Evolutionary conservation across 2,888 invertebrate species (phyloP), one percentile per base, ranked within the genome.

Genomic region (Augiades crinisus): DNA sequence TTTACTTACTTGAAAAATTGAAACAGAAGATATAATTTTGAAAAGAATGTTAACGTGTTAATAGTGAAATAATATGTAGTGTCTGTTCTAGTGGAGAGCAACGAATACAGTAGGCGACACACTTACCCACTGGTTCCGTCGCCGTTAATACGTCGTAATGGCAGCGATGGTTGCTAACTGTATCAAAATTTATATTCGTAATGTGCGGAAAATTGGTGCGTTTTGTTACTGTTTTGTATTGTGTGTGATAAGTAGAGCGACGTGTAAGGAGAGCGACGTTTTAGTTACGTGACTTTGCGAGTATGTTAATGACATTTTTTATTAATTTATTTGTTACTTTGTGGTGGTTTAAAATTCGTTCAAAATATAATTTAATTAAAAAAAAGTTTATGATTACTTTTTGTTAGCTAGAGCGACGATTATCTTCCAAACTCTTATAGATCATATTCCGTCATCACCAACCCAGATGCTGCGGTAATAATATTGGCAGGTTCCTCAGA

Each of bases 91-190:
- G 27, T 27, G 1, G 12, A 36, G 46, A 46, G 36, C 46, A 36
- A 46, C 27, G 8, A 7, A 17, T 45, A 44, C 44, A 33, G 34
- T 34, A 14, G 22, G 45, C 45, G 45, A 27, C 45, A 46, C 45
- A 46, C 45, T 46, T 46, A 10, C 45, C 36, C 45, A 46, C 24
- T 36, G 24, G 36, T 8, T 7, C 6, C 14, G 4, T 21, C 45
- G 34, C 14, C 22, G 34, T 8, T 10, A 21, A 21, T 14, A 21
- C 14, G 7, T 8, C 8, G 16, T 16, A 14, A 31, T 8, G 12
- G 12, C 31, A 19, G 10, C 13, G 41, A 10, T 10, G 17, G 36
- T 16, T 24, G 34, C 10, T 33, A 22, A 30, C 33, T 45, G 34
- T 34, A 34, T 24, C 36, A 12, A 36, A 33, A 46, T 36, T 24